phyloP scores from a whole-genome alignment of 1,140 invertebrate genomes.

The Leptinotarsa defecta region DNA sequence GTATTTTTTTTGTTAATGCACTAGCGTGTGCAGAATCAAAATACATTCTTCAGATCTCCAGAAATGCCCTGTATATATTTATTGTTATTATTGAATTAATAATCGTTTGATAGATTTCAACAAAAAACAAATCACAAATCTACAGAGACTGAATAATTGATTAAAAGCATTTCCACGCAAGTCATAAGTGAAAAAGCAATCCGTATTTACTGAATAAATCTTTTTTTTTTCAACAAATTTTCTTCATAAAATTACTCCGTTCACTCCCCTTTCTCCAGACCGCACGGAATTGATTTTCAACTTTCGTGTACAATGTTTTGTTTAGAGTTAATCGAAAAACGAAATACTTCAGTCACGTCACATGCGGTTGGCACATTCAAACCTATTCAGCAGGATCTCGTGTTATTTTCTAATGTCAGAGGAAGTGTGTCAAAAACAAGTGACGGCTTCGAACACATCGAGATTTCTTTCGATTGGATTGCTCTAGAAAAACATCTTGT shows the following conservation, averaged over 20 bases:
- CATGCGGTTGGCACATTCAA: conserved; percentile 3
- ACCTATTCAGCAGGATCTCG: not conserved
- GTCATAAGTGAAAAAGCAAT: too few relatives aligned
- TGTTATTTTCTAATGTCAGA: conserved; percentile 19
- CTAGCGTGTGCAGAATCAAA: too few relatives aligned
- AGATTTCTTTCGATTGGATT: not conserved
- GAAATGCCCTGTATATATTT: too few relatives aligned
- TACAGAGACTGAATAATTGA: too few relatives aligned
- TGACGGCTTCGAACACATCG: conserved; percentile 17
- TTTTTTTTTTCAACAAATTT: not conserved
- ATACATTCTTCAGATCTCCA: too few relatives aligned
- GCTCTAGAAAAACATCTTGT: not conserved
- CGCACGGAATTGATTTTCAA: conserved; percentile 3
- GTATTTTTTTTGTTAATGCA: too few relatives aligned
- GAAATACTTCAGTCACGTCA: conserved; percentile 15
- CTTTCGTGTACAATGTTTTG: conserved; percentile 18
- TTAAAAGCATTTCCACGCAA: too few relatives aligned
- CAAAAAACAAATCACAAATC: too few relatives aligned
- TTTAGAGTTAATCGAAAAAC: conserved; percentile 14
- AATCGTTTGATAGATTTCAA: too few relatives aligned
- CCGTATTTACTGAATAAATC: too few relatives aligned
- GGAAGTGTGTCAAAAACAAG: conserved; percentile 24
- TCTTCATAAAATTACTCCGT: not conserved
- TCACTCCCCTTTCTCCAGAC: not conserved
- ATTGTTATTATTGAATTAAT: too few relatives aligned